phyloP scores from a whole-genome alignment of 2,888 invertebrate genomes.

The Pogonocherus hispidulus region DNA sequence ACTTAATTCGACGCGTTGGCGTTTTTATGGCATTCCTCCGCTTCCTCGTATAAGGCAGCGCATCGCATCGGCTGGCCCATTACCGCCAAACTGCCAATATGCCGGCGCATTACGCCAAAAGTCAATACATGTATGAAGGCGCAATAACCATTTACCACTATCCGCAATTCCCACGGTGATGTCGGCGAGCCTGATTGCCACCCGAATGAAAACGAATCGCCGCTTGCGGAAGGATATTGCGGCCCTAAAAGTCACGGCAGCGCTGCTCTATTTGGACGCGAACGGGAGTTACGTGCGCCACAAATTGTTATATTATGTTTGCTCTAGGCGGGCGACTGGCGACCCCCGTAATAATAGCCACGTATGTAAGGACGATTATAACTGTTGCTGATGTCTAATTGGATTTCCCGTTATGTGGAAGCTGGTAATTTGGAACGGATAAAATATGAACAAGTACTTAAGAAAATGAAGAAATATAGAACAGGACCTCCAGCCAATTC shows the following conservation, averaged over 20 bases:
- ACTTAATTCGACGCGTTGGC: constrained; percentile 64
- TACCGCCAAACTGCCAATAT: constrained; percentile 66
- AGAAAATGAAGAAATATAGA: too few relatives aligned
- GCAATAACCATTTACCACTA: constrained; percentile 68
- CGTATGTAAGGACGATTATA: not conserved
- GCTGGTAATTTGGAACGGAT: too few relatives aligned
- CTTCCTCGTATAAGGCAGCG: constrained; percentile 55
- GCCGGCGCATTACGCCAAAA: constrained; percentile 66
- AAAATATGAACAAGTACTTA: too few relatives aligned
- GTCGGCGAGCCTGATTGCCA: constrained; percentile 62
- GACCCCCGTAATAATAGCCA: constrained; percentile 32
- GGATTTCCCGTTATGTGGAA: not conserved
- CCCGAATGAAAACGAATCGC: constrained; percentile 67
- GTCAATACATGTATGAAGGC: constrained; percentile 63
- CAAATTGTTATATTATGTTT: constrained; percentile 63
- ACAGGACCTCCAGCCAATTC: too few relatives aligned
- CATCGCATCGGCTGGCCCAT: constrained; percentile 60
- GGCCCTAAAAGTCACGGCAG: constrained; percentile 60
- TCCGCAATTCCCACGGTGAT: constrained; percentile 66
- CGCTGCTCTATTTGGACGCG: constrained; percentile 54
- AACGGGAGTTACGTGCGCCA: constrained; percentile 58
- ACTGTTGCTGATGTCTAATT: not conserved
- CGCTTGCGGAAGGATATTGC: constrained; percentile 66
- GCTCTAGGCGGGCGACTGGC: constrained; percentile 39
- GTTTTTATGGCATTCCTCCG: constrained; percentile 63